These are phyloP conservation scores for Sinosuthora webbiana DNA, from an alignment of 2,113 vertebrate species.

Conservation along the genomic window DNA sequence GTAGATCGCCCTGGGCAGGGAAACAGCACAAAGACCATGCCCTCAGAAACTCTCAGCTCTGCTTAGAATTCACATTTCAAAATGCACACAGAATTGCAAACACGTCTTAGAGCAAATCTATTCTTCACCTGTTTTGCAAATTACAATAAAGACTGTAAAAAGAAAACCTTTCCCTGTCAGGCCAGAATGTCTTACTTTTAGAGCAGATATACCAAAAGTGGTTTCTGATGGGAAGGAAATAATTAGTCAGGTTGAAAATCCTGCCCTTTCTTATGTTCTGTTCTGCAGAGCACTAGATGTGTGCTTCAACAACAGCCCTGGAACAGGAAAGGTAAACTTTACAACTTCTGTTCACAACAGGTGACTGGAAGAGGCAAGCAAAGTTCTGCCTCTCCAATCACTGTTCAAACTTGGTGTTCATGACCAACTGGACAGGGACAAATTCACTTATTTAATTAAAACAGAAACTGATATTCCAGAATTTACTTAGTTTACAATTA, in stretches of 20 bases:
- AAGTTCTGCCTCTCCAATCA: not conserved
- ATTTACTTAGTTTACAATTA: not conserved
- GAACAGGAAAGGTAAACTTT: not conserved
- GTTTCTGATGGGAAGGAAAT: not conserved
- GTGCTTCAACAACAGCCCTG: not conserved
- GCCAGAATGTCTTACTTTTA: not conserved
- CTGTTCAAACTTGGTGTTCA: not conserved
- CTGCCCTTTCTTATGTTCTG: not conserved
- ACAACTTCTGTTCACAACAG: not conserved
- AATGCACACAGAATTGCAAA: not conserved
- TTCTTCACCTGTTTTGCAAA: not conserved
- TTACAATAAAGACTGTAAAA: not conserved
- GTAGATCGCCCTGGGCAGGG: conserved; percentile 87
- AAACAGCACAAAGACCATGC: not conserved
- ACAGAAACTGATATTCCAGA: not conserved
- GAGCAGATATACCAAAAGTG: not conserved
- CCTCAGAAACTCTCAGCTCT: not conserved
- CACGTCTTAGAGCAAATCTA: not conserved
- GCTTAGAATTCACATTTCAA: not conserved
- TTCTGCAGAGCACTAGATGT: not conserved
- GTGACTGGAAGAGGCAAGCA: not conserved
- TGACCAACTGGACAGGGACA: not conserved
- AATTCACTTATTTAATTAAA: not conserved
- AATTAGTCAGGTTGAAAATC: not conserved
- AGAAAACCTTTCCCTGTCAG: not conserved